Percentiles rank a stretch among this genome's conserved stretches.
Conservation (phyloP, 2,888 invertebrate genomes). For the Andrena camellia region DNA sequence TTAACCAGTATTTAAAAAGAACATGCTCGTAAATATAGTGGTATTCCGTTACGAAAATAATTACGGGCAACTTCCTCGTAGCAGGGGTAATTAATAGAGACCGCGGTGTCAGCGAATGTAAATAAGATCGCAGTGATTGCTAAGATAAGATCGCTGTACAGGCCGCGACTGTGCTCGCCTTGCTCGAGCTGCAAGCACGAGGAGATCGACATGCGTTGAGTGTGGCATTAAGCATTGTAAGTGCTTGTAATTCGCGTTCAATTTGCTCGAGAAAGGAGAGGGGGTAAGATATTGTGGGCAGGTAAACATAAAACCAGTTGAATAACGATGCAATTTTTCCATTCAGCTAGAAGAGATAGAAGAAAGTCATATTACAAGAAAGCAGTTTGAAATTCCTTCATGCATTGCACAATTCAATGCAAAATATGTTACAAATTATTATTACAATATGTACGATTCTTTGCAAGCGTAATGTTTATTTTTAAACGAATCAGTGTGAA, state of each 20-base stretch:
- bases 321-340: not conserved
- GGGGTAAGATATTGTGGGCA: not conserved
- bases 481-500: no score
- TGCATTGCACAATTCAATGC: not conserved
- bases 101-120: slow-evolving; percentile 49
- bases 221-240: slow-evolving; percentile 13
- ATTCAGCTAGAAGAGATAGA: not conserved
- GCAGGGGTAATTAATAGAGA: slow-evolving; percentile 56
- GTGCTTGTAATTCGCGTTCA: slow-evolving; percentile 15
- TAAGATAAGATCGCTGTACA: slow-evolving; percentile 49
- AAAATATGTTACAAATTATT: not conserved
- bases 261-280: not conserved
- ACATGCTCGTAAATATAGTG: not conserved
- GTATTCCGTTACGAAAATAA: slow-evolving; percentile 23
- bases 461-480: no score
- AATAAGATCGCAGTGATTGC: slow-evolving; percentile 57
- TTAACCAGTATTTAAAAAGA: not conserved
- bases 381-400: not conserved
- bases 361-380: not conserved
- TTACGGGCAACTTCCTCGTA: slow-evolving; percentile 25
- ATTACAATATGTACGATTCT: not conserved
- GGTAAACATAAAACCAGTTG: not conserved
- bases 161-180: slow-evolving; percentile 2
- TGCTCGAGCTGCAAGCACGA: not conserved
- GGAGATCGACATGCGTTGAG: slow-evolving; percentile 25